A percentile compares a stretch with the other conserved stretches of the same genome.
Conservation (phyloP, 2,797 vertebrate species). For the Gorsachius magnificus region DNA sequence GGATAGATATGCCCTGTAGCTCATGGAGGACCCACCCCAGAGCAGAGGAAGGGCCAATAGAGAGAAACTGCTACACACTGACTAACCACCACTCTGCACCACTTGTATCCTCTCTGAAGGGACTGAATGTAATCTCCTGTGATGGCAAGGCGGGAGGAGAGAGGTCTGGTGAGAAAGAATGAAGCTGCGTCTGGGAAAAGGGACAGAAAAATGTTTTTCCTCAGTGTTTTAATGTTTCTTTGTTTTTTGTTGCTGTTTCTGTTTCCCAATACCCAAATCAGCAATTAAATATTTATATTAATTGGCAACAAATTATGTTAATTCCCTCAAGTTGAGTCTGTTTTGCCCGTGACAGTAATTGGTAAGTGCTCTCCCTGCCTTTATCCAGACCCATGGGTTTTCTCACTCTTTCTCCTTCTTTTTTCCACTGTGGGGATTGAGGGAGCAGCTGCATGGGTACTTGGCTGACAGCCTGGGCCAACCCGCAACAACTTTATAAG, state of each 20-base stretch:
- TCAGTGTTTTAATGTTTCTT: background rate
- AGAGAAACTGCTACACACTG: rapidly evolving
- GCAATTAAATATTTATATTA: background rate
- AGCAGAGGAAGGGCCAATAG: background rate
- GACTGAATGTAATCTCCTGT: background rate
- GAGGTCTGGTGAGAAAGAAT: background rate
- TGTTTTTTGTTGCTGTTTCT: background rate
- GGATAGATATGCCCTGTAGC: background rate
- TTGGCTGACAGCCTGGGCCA: background rate
- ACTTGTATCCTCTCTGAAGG: background rate
- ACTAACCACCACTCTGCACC: rapidly evolving
- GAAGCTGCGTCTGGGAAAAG: rapidly evolving
- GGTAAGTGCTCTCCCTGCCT: background rate
- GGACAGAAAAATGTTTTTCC: background rate
- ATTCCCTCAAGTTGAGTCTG: background rate
- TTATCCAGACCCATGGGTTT: background rate
- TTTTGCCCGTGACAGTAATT: background rate
- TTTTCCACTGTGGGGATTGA: rapidly evolving
- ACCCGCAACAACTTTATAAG: background rate
- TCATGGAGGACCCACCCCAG: background rate
- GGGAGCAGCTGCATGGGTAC: background rate
- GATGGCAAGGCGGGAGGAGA: background rate
- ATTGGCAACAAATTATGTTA: background rate
- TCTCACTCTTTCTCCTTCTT: background rate
- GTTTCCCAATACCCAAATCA: background rate